Percentiles rank a stretch among this genome's conserved stretches.
These are phyloP conservation scores for Hirudinaria manillensis DNA, from an alignment of 2,888 invertebrate species.

Conservation along the genomic window DNA sequence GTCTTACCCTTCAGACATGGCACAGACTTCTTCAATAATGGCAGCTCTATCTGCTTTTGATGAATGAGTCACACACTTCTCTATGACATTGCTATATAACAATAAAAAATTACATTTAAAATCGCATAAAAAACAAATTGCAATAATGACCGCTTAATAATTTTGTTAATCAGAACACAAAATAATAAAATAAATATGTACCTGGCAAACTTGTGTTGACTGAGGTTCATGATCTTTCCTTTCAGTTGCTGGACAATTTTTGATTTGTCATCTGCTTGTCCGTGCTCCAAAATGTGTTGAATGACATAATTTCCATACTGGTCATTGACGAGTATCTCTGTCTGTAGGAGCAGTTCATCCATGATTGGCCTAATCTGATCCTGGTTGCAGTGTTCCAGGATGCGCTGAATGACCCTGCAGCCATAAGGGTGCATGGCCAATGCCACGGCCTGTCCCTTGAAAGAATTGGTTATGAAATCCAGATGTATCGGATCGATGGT, in stretches of 20 bases:
- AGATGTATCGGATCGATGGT: conserved; percentile 94
- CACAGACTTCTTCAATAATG: conserved; percentile 89
- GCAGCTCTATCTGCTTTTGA: conserved; percentile 84
- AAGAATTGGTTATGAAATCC: conserved; percentile 84
- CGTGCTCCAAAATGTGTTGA: conserved; percentile 91
- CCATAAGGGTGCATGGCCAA: conserved; percentile 98
- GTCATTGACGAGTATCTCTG: conserved; percentile 77
- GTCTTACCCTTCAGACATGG: conserved; percentile 50
- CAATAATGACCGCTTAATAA: neutral
- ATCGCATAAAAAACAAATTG: neutral
- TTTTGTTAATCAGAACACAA: conserved; percentile 3
- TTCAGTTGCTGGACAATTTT: conserved; percentile 81
- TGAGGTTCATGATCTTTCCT: conserved; percentile 84
- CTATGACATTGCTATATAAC: conserved; percentile 83
- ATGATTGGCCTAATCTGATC: conserved; percentile 81
- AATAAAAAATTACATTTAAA: neutral
- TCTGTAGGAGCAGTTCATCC: conserved; percentile 86
- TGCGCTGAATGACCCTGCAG: conserved; percentile 98
- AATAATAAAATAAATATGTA: conserved; percentile 37
- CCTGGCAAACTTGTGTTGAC: conserved; percentile 95
- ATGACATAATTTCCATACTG: conserved; percentile 75
- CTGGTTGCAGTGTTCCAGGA: conserved; percentile 91
- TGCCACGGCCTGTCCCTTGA: conserved; percentile 73
- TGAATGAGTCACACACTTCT: conserved; percentile 96
- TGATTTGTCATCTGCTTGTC: conserved; percentile 90